Conservation (phyloP, 2,113 vertebrate species). For the Phoenicopterus ruber region DNA sequence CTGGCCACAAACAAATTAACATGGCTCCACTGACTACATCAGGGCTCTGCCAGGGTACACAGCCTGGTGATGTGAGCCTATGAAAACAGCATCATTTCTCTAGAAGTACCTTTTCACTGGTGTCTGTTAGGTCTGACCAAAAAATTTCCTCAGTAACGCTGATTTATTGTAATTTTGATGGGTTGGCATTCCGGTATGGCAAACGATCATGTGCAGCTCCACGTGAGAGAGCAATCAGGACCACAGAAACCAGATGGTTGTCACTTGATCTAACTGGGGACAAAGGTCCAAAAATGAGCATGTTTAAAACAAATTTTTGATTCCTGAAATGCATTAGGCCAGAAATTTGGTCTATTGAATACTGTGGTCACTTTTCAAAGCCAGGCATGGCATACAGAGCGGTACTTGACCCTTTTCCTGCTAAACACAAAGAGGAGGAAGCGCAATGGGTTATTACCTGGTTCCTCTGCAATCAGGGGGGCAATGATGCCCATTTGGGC, state of each 20-base stretch:
- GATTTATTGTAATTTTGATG: neutral
- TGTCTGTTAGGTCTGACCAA: neutral
- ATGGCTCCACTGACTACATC: neutral
- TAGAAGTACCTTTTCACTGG: neutral
- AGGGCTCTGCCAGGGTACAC: neutral
- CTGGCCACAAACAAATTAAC: neutral
- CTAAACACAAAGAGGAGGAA: neutral
- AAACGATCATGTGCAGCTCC: neutral
- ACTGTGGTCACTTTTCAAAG: neutral
- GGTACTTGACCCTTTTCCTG: neutral
- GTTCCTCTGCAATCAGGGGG: neutral
- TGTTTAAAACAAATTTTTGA: neutral
- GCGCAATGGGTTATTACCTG: neutral
- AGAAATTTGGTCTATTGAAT: neutral
- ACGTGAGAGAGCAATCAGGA: neutral
- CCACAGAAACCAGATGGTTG: neutral
- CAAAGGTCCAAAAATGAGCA: neutral
- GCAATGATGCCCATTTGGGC: neutral
- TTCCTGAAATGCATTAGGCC: neutral
- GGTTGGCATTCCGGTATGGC: neutral
- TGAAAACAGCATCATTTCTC: neutral
- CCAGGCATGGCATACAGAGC: neutral
- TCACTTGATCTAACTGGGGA: neutral
- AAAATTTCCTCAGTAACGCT: neutral
- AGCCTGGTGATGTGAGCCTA: neutral